Evolutionary conservation across 35 echinoderm and acorn worm species (phyloP).

Genomic region (Apostichopus parvimensis): DNA sequence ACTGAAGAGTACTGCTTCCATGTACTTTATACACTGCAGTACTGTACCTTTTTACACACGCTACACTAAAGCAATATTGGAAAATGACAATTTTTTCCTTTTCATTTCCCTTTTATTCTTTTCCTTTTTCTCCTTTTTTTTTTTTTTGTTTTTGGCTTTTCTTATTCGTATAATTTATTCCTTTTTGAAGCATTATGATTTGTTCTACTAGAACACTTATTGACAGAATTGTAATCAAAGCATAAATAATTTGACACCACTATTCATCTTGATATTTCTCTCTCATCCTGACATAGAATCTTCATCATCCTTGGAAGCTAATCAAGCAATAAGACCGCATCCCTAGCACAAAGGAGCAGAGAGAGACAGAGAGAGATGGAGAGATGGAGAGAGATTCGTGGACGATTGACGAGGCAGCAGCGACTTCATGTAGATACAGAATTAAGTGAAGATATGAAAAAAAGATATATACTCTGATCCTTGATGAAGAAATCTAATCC

Average conservation of each 20-base stretch:
- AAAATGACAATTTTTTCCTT: too few relatives aligned
- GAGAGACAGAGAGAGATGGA: neutral
- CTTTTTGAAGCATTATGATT: neutral
- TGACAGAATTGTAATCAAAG: neutral
- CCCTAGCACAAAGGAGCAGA: neutral
- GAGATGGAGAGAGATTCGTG: too few relatives aligned
- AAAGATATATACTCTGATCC: neutral
- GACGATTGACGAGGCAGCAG: neutral
- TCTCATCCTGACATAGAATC: neutral
- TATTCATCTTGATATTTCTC: neutral
- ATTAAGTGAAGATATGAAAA: neutral
- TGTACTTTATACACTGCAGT: too few relatives aligned
- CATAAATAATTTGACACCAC: neutral
- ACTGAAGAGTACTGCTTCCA: too few relatives aligned
- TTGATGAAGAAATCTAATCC: neutral
- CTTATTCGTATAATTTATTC: too few relatives aligned
- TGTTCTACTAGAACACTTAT: neutral
- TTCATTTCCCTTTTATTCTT: too few relatives aligned
- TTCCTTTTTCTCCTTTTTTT: too few relatives aligned
- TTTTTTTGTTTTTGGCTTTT: too few relatives aligned
- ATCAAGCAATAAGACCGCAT: slow-evolving; percentile 4
- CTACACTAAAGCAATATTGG: too few relatives aligned
- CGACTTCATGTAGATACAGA: neutral
- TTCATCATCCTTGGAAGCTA: slow-evolving; percentile 22
- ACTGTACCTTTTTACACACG: too few relatives aligned